Conservation (phyloP, 2,113 vertebrate genomes). For the Monopterus albus region DNA sequence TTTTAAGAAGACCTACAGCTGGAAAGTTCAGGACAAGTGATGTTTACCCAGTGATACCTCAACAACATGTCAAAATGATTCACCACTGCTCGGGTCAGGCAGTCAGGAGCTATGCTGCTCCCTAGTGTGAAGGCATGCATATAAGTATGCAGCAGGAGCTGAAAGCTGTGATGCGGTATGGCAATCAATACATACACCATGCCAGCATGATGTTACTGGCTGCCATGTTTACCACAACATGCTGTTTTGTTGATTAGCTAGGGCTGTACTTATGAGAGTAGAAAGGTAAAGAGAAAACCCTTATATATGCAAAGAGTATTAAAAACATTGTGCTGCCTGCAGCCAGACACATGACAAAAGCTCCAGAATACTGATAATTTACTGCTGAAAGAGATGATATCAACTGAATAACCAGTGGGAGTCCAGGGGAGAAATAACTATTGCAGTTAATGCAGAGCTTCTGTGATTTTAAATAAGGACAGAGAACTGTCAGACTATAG, state of each 20-base stretch:
- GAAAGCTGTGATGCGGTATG: background rate
- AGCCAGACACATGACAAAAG: background rate
- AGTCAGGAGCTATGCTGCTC: constrained; percentile 1
- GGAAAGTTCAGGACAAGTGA: constrained; percentile 64
- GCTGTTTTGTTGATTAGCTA: background rate
- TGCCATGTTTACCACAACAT: background rate
- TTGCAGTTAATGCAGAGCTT: no score
- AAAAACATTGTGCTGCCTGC: background rate
- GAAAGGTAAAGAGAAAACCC: no score
- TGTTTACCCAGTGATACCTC: constrained; percentile 65
- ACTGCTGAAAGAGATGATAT: no score
- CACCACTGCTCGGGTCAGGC: constrained; percentile 41
- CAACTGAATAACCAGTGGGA: no score
- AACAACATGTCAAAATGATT: constrained; percentile 55
- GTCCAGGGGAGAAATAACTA: no score
- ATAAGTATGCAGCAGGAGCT: constrained; percentile 14
- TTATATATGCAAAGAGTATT: background rate
- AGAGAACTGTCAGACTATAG: no score
- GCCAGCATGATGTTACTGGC: background rate
- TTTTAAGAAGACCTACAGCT: constrained; percentile 61
- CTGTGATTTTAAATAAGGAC: no score
- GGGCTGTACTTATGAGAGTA: background rate
- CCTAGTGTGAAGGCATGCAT: constrained; percentile 12
- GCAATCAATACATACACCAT: constrained; percentile 11
- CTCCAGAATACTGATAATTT: no score